Conservation (phyloP, 1,140 invertebrate species). For the Ceratoteleas bidentatus region DNA sequence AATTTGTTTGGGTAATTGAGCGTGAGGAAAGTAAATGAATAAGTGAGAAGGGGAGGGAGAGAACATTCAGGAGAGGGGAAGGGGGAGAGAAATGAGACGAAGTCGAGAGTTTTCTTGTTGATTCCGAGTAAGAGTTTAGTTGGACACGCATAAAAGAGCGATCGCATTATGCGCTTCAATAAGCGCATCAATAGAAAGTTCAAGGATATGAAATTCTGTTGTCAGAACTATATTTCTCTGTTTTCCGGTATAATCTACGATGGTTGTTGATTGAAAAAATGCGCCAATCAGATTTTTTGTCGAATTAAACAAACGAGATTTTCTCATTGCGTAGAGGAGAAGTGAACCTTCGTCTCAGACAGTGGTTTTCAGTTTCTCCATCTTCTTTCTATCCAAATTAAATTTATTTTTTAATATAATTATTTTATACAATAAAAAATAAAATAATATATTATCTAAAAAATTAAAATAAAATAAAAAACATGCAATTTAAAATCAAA, state of each 20-base stretch:
- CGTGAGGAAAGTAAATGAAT: neutral
- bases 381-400: too few species aligned
- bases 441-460: too few species aligned
- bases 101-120: conserved; percentile 34
- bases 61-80: neutral
- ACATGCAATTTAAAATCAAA: too few species aligned
- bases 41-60: neutral
- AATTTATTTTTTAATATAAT: too few species aligned
- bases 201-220: conserved; percentile 56
- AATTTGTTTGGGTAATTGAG: conserved; percentile 13
- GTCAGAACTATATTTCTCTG: conserved; percentile 35
- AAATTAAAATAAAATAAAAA: too few species aligned
- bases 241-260: conserved; percentile 31
- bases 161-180: conserved; percentile 62
- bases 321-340: too few species aligned
- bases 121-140: conserved; percentile 56
- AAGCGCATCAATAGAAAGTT: conserved; percentile 65
- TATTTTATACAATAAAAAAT: too few species aligned
- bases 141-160: conserved; percentile 55
- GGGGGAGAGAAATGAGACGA: neutral
- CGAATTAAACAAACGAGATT: too few species aligned
- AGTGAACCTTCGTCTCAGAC: too few species aligned
- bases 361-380: too few species aligned
- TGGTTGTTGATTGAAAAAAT: conserved; percentile 5
- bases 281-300: too few species aligned